A percentile compares a stretch with the other conserved stretches of the same genome.
Evolutionary conservation across 2,888 invertebrate species (phyloP).

Genomic region (Lamellibrachia columna): DNA sequence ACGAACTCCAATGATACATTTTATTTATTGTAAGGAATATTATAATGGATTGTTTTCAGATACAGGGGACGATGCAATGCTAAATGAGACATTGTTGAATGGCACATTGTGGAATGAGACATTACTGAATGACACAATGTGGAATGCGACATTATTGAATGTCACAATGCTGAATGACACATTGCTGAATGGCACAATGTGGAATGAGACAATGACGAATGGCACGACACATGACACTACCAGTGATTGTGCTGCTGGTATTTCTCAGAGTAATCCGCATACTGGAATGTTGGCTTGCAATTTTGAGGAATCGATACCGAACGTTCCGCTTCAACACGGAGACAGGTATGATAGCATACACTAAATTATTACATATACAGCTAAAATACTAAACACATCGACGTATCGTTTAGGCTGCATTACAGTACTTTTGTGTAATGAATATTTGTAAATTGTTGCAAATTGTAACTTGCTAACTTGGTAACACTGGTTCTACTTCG

Average conservation of each 20-base stretch:
- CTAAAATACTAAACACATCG: not conserved
- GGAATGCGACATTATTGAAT: not conserved
- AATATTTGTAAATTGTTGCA: too few species aligned
- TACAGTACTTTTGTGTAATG: not conserved
- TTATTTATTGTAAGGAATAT: not conserved
- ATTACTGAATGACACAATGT: not conserved
- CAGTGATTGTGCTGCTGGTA: not conserved
- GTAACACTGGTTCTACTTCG: too few species aligned
- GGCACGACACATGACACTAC: not conserved
- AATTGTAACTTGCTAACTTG: too few species aligned
- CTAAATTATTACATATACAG: not conserved
- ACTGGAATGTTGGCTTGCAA: too few species aligned
- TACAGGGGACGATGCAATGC: not conserved
- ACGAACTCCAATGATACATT: not conserved
- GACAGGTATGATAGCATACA: not conserved
- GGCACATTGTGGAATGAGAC: too few species aligned
- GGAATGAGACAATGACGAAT: too few species aligned
- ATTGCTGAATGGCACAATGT: not conserved
- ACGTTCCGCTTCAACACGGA: not conserved
- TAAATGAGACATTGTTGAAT: too few species aligned
- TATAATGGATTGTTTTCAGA: not conserved
- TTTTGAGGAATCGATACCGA: not conserved
- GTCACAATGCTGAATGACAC: not conserved
- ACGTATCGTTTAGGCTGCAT: not conserved
- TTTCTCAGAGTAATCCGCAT: not conserved